Base-by-base conservation (phyloP, 2,888 invertebrate species). In the Diarsia brunnea region DNA sequence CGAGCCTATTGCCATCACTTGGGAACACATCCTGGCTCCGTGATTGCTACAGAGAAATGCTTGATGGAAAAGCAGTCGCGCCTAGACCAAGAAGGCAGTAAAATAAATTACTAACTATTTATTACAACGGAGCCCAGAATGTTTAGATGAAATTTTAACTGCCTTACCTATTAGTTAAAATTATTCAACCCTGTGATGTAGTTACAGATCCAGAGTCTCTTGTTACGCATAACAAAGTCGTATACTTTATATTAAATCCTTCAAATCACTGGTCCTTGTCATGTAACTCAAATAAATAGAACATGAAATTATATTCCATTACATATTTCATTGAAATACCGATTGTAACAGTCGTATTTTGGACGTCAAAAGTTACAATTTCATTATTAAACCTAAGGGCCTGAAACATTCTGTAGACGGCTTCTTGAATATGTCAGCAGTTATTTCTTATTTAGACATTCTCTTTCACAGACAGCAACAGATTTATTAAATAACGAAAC, bases 261-360 rank as follows among this genome's bases (percentile, higher is more conserved):
- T 55, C 43, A 21, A 49, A 61, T 63, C 14, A 24, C 19, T 69
- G 61, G 12, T 21, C n/a, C 10, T 24, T 58, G 47, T 38, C 14
- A 21, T 49, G 24, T 5, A 31, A 21, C 16, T 12, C 0, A 73
- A 65, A 74, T 68, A 14, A 14, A 58, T 31, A 71, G 49, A 38
- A 16, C 19, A 11, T 49, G 10, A 58, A 69, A 49, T 27, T 53
- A 53, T 55, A 60, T 64, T 64, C 47, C 55, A 14, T 45, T 31
- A 4, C 47, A 72, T n/a, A 63, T 67, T 67, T 73, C 10, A 78
- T 58, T 73, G 51, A 65, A 79, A 78, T 79, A 65, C 58, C 72
- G 10, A 43, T 66, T 72, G n/a, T 55, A 27, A 31, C 16, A 55
- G 27, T 49, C 47, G 53, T 76, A 73, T 82, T 82, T 66, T 21